Conservation (phyloP, 2,888 invertebrate genomes). For the Eurytoma californica region DNA sequence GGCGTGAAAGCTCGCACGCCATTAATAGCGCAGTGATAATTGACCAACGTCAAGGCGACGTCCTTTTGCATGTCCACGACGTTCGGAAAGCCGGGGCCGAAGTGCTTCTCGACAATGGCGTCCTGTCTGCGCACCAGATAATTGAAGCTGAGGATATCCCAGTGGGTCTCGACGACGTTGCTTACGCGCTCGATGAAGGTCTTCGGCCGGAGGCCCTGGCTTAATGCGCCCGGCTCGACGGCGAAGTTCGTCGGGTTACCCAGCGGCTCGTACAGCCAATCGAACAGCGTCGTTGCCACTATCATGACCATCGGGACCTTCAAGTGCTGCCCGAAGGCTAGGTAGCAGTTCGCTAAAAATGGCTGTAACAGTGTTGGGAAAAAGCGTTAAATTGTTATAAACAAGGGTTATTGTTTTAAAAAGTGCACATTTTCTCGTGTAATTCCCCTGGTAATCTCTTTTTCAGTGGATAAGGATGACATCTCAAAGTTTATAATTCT, state of each 20-base stretch:
- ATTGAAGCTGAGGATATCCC: constrained; percentile 51
- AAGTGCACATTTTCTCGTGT: too few species aligned
- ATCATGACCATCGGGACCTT: constrained; percentile 64
- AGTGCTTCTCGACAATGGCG: constrained; percentile 59
- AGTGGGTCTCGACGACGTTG: constrained; percentile 57
- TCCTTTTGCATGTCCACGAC: constrained; percentile 66
- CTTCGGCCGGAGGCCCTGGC: constrained; percentile 57
- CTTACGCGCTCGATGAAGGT: constrained; percentile 64
- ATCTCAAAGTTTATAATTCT: too few species aligned
- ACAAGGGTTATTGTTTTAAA: too few species aligned
- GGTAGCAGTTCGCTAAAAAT: constrained; percentile 60
- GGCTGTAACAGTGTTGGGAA: constrained; percentile 29
- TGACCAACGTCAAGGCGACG: constrained; percentile 74
- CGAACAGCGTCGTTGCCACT: constrained; percentile 60
- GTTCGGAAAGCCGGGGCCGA: constrained; percentile 60
- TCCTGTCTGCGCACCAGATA: constrained; percentile 57
- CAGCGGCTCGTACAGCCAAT: constrained; percentile 64
- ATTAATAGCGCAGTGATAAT: constrained; percentile 77
- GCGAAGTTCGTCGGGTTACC: constrained; percentile 65
- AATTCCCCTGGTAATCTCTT: too few species aligned
- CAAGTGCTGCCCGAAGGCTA: constrained; percentile 62
- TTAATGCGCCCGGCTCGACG: constrained; percentile 60
- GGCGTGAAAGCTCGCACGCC: constrained; percentile 76
- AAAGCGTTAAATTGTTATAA: too few species aligned
- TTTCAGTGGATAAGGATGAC: too few species aligned